Evolutionary conservation across 1,140 invertebrate genomes (phyloP).

Genomic region (Hydropsyche tenuis): DNA sequence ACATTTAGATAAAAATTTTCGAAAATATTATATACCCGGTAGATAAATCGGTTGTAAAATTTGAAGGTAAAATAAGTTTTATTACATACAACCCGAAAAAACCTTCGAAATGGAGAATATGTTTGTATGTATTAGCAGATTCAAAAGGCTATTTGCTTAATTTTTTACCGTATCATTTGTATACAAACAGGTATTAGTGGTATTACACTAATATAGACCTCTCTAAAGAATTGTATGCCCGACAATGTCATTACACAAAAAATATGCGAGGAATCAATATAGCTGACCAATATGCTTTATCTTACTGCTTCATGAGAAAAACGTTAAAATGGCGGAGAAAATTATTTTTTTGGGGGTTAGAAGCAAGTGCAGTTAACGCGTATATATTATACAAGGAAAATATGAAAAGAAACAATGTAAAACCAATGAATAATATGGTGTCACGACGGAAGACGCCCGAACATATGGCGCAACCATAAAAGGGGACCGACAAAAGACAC

Average conservation of each 20-base stretch:
- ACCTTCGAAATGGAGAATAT: constrained; percentile 51
- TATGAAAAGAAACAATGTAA: constrained; percentile 15
- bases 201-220: constrained; percentile 40
- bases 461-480: too few species aligned
- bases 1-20: constrained; percentile 46
- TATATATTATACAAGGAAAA: constrained; percentile 34
- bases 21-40: constrained; percentile 43
- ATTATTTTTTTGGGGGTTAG: constrained; percentile 43
- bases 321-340: constrained; percentile 51
- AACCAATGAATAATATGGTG: constrained; percentile 28
- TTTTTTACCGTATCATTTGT: constrained; percentile 51
- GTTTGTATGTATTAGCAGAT: constrained; percentile 50
- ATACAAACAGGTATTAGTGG: constrained; percentile 35
- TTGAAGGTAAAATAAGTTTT: constrained; percentile 51
- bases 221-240: constrained; percentile 41
- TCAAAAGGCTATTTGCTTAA: constrained; percentile 49
- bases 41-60: constrained; percentile 43
- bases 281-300: constrained; percentile 51
- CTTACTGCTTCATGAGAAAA: constrained; percentile 52
- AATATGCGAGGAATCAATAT: constrained; percentile 52
- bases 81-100: constrained; percentile 51
- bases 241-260: constrained; percentile 49
- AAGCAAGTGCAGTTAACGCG: constrained; percentile 31
- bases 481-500: too few species aligned
- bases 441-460: too few species aligned